Evolutionary conservation across 2,797 vertebrate species (phyloP), one percentile per base, ranked within the genome.

Genomic region (Paratrypauchen microcephalus): DNA sequence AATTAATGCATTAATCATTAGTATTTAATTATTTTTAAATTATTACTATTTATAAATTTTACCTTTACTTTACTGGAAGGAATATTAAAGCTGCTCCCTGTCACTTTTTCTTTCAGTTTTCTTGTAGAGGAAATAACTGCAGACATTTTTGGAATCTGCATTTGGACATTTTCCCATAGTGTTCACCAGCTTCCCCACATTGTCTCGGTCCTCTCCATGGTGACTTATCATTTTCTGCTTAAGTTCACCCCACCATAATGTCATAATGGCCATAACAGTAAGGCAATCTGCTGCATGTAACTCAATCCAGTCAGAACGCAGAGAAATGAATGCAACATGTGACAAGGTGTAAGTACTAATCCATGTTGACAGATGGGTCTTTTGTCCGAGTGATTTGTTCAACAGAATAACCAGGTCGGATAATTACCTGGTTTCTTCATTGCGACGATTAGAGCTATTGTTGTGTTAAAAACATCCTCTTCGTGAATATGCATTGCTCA

Each of bases 341-440:
- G 90, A 91, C 91, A 89, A 91, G 87, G 81, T 85, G 87, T 91
- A 88, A 90, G 89, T 92, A 88, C 83, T 70, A 69, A 77, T 74
- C 78, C 76, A 50, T 92, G 88, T 93, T 92, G 90, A 90, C 90
- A 93, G 89, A 93, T 92, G 90, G 90, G 77, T 71, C 88, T 83
- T 89, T 91, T 91, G 86, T 92, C 64, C 28, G 65, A 81, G 76
- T 92, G 89, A 93, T 92, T 89, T 87, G 85, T 88, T 80, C 80
- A 84, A 81, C 91, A 86, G 90, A 88, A 91, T 90, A 93, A 92
- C 86, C 88, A 90, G 89, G 85, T 89, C n/a, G 81, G 80, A 85
- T 91, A 93, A 91, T 91, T 82, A 86, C 84, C 62, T 70, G 79
- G 45, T 65, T 80, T 88, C 75, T 87, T 68, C 85, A 45, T 82